Conservation (phyloP, 2,797 vertebrate genomes). For the Enteromius treurensis region DNA sequence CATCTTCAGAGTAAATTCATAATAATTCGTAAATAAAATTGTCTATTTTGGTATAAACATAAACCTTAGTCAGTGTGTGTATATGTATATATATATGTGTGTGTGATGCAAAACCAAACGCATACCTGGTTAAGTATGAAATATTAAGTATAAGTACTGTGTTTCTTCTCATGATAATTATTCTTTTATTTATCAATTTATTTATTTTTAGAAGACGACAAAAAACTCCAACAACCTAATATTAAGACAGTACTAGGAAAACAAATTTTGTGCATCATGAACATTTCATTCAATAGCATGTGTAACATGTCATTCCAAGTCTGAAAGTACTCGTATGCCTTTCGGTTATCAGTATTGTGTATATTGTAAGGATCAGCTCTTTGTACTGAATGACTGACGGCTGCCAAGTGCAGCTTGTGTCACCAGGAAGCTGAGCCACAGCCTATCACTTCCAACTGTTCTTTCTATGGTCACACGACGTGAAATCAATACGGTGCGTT, state of each 20-base stretch:
- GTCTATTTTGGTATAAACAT: too few relatives aligned
- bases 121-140: too few relatives aligned
- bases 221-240: neutral
- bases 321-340: neutral
- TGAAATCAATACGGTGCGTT: constrained; percentile 79
- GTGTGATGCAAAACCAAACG: too few relatives aligned
- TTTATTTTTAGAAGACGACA: neutral
- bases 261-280: neutral
- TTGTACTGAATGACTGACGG: constrained; percentile 31
- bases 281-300: neutral
- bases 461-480: constrained; percentile 69
- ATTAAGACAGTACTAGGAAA: neutral
- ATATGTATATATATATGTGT: too few relatives aligned
- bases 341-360: neutral
- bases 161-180: neutral
- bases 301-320: neutral
- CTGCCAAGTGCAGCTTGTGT: constrained; percentile 51
- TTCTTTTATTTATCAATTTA: neutral
- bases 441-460: constrained; percentile 74
- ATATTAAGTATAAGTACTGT: too few relatives aligned
- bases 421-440: constrained; percentile 63
- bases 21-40: neutral
- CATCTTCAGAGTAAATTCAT: neutral
- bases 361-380: constrained; percentile 5
- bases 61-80: too few relatives aligned